Percentiles rank a stretch among this genome's conserved stretches.
Evolutionary conservation across 2,888 invertebrate species (phyloP).

Genomic region (Drosophila antonietae): DNA sequence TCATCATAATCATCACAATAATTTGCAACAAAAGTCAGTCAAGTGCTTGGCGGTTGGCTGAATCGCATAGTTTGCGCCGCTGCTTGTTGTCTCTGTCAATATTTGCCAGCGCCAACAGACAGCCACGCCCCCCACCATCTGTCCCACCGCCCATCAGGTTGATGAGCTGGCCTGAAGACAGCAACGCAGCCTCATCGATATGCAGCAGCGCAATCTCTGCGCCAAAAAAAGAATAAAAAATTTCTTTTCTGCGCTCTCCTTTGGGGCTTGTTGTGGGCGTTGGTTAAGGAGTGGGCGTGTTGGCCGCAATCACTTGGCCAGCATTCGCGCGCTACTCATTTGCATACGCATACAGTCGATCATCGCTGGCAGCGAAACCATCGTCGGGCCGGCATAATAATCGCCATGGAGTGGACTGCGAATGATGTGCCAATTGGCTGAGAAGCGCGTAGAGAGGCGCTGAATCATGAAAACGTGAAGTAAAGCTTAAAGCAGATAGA

Average conservation of each 20-base stretch:
- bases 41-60: slow-evolving; percentile 60
- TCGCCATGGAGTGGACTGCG: background rate
- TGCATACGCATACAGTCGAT: slow-evolving; percentile 62
- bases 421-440: slow-evolving; percentile 43
- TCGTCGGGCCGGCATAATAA: slow-evolving; percentile 16
- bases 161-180: slow-evolving; percentile 42
- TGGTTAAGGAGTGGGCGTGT: background rate
- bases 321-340: slow-evolving; percentile 54
- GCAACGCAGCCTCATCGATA: slow-evolving; percentile 58
- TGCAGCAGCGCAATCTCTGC: slow-evolving; percentile 57
- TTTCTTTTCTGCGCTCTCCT: slow-evolving; percentile 14
- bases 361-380: slow-evolving; percentile 35
- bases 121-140: background rate
- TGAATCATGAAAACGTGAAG: slow-evolving; percentile 5
- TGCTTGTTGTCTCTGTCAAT: slow-evolving; percentile 62
- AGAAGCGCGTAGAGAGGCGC: slow-evolving; percentile 3
- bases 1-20: slow-evolving; percentile 59
- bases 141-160: slow-evolving; percentile 22
- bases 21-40: slow-evolving; percentile 77
- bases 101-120: slow-evolving; percentile 54
- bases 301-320: slow-evolving; percentile 44
- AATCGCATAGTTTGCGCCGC: slow-evolving; percentile 32
- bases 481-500: background rate
- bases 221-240: slow-evolving; percentile 13
- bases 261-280: slow-evolving; percentile 4